A percentile compares a stretch with the other conserved stretches of the same genome.
Conservation (phyloP, 1,140 invertebrate genomes). For the Metaphire vulgaris region DNA sequence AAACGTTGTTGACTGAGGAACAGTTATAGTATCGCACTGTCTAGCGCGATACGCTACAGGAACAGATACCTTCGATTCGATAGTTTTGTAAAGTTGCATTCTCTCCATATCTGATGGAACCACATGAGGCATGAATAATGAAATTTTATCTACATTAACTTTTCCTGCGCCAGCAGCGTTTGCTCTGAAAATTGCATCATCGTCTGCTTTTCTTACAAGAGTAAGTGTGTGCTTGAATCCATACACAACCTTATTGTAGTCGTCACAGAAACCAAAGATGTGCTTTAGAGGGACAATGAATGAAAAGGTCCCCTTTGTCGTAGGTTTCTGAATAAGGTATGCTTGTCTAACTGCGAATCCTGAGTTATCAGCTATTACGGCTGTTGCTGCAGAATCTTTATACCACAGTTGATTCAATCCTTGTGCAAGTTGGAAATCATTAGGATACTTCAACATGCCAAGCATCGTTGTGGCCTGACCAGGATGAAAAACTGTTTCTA, state of each 20-base stretch:
- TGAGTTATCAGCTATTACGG: conserved; percentile 3
- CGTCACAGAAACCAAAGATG: conserved; percentile 10
- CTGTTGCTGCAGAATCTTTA: conserved; percentile 1
- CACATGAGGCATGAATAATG: conserved; percentile 16
- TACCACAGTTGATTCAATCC: conserved; percentile 5
- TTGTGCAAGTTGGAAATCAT: conserved; percentile 1
- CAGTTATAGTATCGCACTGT: not conserved
- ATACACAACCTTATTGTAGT: conserved; percentile 10
- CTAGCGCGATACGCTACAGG: not conserved
- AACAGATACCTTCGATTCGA: not conserved
- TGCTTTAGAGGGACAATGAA: conserved; percentile 5
- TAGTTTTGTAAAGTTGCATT: not conserved
- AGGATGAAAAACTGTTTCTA: not conserved
- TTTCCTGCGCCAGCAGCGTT: conserved; percentile 13
- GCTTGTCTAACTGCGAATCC: conserved; percentile 8
- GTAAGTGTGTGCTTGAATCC: conserved; percentile 4
- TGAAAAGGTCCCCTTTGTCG: conserved; percentile 1
- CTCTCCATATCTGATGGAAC: not conserved
- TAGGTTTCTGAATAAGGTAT: conserved; percentile 4
- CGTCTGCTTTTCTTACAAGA: conserved; percentile 16
- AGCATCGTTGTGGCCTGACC: not conserved
- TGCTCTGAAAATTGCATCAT: conserved; percentile 21
- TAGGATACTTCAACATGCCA: conserved; percentile 1
- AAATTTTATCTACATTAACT: conserved; percentile 22
- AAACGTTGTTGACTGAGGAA: not conserved